A percentile compares a stretch with the other conserved stretches of the same genome.
Evolutionary conservation across 1,140 invertebrate species (phyloP).

Genomic region (Heliconius eleuchia): DNA sequence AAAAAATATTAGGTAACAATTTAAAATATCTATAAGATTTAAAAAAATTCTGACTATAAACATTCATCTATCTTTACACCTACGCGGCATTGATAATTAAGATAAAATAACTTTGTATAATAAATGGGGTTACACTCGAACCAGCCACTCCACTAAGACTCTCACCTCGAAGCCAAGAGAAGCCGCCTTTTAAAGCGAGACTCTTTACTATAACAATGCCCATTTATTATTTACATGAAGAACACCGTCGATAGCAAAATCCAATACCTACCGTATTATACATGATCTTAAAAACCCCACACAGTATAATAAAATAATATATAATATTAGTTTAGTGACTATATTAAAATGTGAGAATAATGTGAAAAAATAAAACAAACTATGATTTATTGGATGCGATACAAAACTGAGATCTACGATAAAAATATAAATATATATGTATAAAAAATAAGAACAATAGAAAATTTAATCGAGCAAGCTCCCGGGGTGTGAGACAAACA

Average conservation of each 20-base stretch:
- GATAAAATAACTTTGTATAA: background rate
- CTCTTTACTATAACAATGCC: constrained; percentile 29
- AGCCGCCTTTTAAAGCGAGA: constrained; percentile 25
- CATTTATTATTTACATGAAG: constrained; percentile 25
- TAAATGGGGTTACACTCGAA: constrained; percentile 19
- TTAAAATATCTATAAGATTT: background rate
- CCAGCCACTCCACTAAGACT: constrained; percentile 25
- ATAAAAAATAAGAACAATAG: constrained; percentile 29
- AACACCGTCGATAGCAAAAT: constrained; percentile 18
- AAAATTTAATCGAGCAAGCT: constrained; percentile 37
- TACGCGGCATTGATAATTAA: background rate
- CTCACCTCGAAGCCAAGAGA: constrained; percentile 24
- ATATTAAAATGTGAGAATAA: background rate
- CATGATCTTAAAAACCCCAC: background rate
- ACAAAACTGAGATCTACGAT: constrained; percentile 9
- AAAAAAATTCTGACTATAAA: background rate
- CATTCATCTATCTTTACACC: background rate
- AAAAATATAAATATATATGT: constrained; percentile 17
- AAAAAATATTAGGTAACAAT: background rate
- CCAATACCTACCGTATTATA: background rate
- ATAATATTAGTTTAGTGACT: background rate
- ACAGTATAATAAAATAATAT: background rate
- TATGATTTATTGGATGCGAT: background rate
- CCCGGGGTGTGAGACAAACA: constrained; percentile 38
- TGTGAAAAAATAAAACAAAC: background rate